A percentile compares a stretch with the other conserved stretches of the same genome.
Conservation (phyloP, 2,888 invertebrate species). For the Icerya purchasi region DNA sequence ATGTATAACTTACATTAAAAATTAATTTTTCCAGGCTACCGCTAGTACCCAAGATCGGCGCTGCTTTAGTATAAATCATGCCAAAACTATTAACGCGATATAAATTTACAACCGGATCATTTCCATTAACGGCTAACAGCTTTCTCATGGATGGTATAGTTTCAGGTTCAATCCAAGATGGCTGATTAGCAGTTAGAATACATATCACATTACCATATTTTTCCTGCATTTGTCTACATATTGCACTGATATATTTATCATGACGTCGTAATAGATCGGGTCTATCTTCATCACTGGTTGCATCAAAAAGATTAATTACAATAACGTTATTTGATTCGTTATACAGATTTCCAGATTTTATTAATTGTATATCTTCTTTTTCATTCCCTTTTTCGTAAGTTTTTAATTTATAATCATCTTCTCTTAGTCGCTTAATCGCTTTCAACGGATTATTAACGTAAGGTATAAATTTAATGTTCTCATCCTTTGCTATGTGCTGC, state of each 20-base stretch:
- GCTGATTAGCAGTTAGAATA: slow-evolving; percentile 34
- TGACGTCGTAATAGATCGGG: background rate
- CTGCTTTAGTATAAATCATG: slow-evolving; percentile 11
- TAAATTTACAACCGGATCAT: slow-evolving; percentile 6
- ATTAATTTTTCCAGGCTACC: background rate
- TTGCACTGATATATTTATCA: slow-evolving; percentile 5
- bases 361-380: background rate
- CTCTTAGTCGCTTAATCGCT: background rate
- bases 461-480: background rate
- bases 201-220: slow-evolving; percentile 30
- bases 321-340: background rate
- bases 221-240: slow-evolving; percentile 25
- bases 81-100: slow-evolving; percentile 3
- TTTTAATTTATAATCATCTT: background rate
- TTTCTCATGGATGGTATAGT: slow-evolving; percentile 17
- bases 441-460: background rate
- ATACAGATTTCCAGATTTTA: background rate
- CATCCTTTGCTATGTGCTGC: background rate
- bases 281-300: background rate
- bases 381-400: background rate
- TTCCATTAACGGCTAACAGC: slow-evolving; percentile 13
- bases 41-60: slow-evolving; percentile 6
- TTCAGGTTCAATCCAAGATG: slow-evolving; percentile 29
- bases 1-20: too few relatives aligned
- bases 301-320: background rate